Base-by-base conservation (phyloP, 2,888 invertebrate genomes). In the Chloroclystis v-ata region DNA sequence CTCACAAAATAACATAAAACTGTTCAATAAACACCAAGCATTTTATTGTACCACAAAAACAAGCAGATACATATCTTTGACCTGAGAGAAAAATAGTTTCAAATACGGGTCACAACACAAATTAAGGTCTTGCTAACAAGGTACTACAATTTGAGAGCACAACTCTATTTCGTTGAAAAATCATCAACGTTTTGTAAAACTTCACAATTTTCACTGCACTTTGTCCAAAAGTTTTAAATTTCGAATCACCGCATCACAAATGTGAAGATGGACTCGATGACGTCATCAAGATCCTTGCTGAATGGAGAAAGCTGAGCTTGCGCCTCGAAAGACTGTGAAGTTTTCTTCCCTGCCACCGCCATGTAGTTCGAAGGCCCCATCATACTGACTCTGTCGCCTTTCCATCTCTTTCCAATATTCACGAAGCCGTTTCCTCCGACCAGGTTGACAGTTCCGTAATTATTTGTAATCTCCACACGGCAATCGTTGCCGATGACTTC, bases 401-500 rank as follows among this genome's bases (percentile, higher is more conserved):
- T 72, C 68, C 65, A 75, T 26, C 86, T 63, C 47, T 74, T 82
- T 41, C 60, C 63, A 13, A 87, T 73, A 0, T 69, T 71, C n/a
- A 86, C 78, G 1, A 67, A 57, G 1, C 79, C 81, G 37, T 80
- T 82, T 20, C 72, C 73, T 2, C 87, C 87, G n/a, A 85, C 83
- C 3, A 85, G 55, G 55, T 77, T 82, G 33, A 87, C 75, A 5
- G 63, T 67, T 9, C 87, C 86, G 43, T 73, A 66, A 60, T 83
- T 87, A 7, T 84, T 72, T 0, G 66, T 57, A 37, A 87, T 78
- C 61, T 86, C 83, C 8, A 87, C 60, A 1, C 75, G 70, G 53
- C 86, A 85, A 37, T 85, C 78, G 57, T 82, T 87, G n/a, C 87
- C 87, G 40, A 86, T 72, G 43, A 87, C 82, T 65, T 87, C 86